Percentiles rank a stretch among this genome's conserved stretches.
Conservation (phyloP, 2,113 vertebrate genomes). For the Dascyllus trimaculatus region DNA sequence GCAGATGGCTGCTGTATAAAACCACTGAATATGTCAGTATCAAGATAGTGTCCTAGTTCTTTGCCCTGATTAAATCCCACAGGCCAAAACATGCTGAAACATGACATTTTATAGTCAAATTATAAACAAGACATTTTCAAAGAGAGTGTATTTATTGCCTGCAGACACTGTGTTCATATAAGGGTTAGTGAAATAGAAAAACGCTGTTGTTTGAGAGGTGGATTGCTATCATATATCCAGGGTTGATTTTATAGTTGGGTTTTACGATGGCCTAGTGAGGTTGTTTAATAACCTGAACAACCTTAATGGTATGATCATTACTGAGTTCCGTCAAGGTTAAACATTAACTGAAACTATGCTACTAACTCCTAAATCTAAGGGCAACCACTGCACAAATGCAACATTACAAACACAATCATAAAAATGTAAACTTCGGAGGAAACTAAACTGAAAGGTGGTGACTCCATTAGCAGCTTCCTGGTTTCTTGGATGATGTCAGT, state of each 20-base stretch:
- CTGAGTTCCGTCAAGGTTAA: neutral
- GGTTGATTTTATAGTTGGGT: neutral
- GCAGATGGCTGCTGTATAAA: neutral
- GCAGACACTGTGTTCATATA: neutral
- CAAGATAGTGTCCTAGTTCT: constrained; percentile 34
- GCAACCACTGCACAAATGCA: too few relatives aligned
- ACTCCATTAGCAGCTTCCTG: constrained; percentile 35
- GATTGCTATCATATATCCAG: neutral
- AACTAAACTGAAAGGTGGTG: constrained; percentile 12
- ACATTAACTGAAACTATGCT: neutral
- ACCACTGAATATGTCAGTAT: constrained; percentile 31
- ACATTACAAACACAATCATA: neutral
- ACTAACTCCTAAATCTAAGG: neutral
- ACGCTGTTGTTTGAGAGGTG: constrained; percentile 35
- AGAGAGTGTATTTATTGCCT: too few relatives aligned
- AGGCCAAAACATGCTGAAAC: neutral
- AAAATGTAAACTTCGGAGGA: neutral
- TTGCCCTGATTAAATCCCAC: constrained; percentile 24
- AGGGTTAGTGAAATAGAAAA: constrained; percentile 4
- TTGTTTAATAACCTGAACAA: constrained; percentile 55
- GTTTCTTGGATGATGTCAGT: constrained; percentile 62
- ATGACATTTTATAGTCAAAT: neutral
- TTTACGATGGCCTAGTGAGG: neutral
- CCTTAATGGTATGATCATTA: constrained; percentile 3
- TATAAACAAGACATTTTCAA: constrained; percentile 1